Base-by-base conservation (phyloP, 2,113 vertebrate genomes). In the Prunella himalayana region DNA sequence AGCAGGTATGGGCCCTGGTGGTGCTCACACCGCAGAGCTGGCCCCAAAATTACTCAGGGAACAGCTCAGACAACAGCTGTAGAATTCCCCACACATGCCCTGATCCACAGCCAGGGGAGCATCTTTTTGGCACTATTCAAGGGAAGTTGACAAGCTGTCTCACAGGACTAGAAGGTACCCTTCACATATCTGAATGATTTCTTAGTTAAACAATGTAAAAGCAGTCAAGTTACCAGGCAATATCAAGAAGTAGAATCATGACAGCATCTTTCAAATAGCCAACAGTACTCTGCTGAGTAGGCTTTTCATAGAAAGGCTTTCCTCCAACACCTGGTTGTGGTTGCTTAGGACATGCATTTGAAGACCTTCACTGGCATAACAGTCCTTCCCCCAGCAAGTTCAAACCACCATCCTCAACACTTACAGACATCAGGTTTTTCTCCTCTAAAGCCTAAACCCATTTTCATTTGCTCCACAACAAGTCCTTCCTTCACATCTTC, bases 381-480 rank as follows among this genome's bases (percentile, higher is more conserved):
- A 78, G n/a, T 22, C 57, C 66, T 42, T 88, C 45, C 30, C 45
- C 30, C 42, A 65, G 42, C 53, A 77, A 59, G 33, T 59, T 69
- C 50, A 61, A 65, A 73, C 12, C 57, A 60, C 30, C 15, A 12
- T 37, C 39, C 41, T 82, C 66, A 57, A 17, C 0, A 0, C 12
- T 78, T 44, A 81, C 0, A 47, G 30, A 50, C 51, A 50, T 0
- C 1, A 4, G 10, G 2, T 1, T 25, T 56, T 54, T 20, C 19
- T 33, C n/a, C 37, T 45, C 28, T 11, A 69, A 88, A n/a, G 54
- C 41, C 28, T 45, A 56, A 89, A 25, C 2, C 2, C 5, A 23
- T 81, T 86, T 92, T n/a, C 9, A 50, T 95, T 66, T 94, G 28
- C 15, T 31, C 19, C 51, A 64, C 11, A 79, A 59, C 23, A n/a